phyloP scores from a whole-genome alignment of 2,797 vertebrate species.

The Enteromius paludinosus region DNA sequence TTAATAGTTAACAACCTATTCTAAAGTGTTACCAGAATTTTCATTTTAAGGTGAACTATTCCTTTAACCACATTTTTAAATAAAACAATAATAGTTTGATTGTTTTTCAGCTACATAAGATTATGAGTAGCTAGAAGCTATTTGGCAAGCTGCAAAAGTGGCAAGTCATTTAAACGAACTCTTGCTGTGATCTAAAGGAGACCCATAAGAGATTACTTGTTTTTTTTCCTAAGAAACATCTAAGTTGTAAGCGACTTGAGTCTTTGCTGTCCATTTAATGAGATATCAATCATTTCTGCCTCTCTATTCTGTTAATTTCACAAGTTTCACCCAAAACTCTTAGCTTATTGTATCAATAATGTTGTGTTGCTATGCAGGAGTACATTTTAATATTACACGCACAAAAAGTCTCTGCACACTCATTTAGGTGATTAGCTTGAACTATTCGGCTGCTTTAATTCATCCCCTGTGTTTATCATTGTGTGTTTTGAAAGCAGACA shows the following conservation, averaged over 20 bases:
- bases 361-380: background rate
- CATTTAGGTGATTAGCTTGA: constrained; percentile 15
- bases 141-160: background rate
- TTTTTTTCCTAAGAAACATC: background rate
- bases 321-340: background rate
- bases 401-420: constrained; percentile 47
- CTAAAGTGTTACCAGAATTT: too few relatives aligned
- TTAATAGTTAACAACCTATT: too few relatives aligned
- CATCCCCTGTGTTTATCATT: constrained; percentile 28
- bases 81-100: background rate
- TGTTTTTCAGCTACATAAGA: background rate
- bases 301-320: background rate
- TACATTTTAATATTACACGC: constrained; percentile 24
- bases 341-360: background rate
- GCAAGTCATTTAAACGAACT: background rate
- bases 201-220: background rate
- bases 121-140: background rate
- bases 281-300: background rate
- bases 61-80: background rate
- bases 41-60: too few relatives aligned
- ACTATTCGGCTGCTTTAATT: constrained; percentile 14
- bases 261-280: background rate
- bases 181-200: background rate
- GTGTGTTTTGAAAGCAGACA: constrained; percentile 22
- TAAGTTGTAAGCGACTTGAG: background rate